A percentile compares a stretch with the other conserved stretches of the same genome.
phyloP scores from a whole-genome alignment of 2,888 invertebrate genomes.

The Paralinhomoeus sp. region DNA sequence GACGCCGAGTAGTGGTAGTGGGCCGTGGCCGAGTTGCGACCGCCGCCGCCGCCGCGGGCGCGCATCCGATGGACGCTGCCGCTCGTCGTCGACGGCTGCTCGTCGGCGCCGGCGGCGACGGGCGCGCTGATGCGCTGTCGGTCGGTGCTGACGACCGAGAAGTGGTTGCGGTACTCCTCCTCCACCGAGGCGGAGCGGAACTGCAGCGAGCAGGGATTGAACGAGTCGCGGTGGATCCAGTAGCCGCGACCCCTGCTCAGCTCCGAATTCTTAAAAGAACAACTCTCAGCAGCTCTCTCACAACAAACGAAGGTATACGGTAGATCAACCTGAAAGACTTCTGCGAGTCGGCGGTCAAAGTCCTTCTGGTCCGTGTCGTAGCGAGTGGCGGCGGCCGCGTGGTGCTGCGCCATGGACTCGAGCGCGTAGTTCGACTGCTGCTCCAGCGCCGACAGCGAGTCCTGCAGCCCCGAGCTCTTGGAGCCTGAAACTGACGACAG shows the following conservation, averaged over 20 bases:
- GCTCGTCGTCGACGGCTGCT: neutral
- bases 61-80: neutral
- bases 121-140: neutral
- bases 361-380: slow-evolving; percentile 23
- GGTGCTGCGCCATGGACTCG: slow-evolving; percentile 23
- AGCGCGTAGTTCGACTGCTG: slow-evolving; percentile 15
- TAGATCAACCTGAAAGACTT: slow-evolving; percentile 13
- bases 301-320: neutral
- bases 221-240: slow-evolving; percentile 27
- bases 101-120: neutral
- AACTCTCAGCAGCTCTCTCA: no score
- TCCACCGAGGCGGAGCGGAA: slow-evolving; percentile 41
- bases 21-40: slow-evolving; percentile 6
- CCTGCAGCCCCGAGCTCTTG: slow-evolving; percentile 19
- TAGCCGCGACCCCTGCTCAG: slow-evolving; percentile 8
- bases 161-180: slow-evolving; percentile 21
- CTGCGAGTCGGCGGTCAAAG: slow-evolving; percentile 21
- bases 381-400: slow-evolving; percentile 21
- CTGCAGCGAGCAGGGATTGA: slow-evolving; percentile 51
- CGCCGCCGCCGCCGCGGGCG: neutral
- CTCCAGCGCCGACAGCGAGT: slow-evolving; percentile 18
- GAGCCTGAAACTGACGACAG: no score
- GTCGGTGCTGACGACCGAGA: slow-evolving; percentile 14
- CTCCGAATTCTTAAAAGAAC: slow-evolving; percentile 5
- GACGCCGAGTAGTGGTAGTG: slow-evolving; percentile 20